Conservation (phyloP, 2,888 invertebrate genomes). For the Chirona hameri region DNA sequence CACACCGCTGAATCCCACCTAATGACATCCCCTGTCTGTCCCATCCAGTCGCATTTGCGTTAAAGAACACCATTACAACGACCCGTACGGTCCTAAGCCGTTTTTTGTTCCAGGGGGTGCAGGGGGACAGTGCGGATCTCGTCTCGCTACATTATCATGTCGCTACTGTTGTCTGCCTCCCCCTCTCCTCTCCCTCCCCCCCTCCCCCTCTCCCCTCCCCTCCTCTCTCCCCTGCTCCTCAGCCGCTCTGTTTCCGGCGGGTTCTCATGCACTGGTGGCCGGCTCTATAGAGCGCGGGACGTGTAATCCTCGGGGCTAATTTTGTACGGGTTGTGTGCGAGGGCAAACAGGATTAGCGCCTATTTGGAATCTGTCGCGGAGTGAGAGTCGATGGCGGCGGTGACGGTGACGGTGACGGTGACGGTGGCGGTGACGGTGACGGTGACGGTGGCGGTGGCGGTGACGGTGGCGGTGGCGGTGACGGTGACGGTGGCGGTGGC, state of each 20-base stretch:
- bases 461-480: conserved; percentile 9
- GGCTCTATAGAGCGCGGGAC: neutral
- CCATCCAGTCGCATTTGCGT: neutral
- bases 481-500: neutral
- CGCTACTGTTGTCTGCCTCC: no score
- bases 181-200: no score
- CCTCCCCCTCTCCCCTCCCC: no score
- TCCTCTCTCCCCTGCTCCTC: neutral
- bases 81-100: neutral
- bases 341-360: neutral
- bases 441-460: neutral
- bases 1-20: neutral
- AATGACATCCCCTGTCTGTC: neutral
- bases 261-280: neutral
- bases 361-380: neutral
- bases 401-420: neutral
- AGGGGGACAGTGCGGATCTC: neutral
- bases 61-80: neutral
- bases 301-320: conserved; percentile 2
- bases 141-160: neutral
- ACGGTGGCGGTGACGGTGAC: neutral
- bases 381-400: neutral
- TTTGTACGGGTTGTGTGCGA: neutral
- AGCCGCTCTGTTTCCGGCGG: neutral
- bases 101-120: neutral